phyloP scores from a whole-genome alignment of 2,797 vertebrate genomes.

The Phoeniculus purpureus region DNA sequence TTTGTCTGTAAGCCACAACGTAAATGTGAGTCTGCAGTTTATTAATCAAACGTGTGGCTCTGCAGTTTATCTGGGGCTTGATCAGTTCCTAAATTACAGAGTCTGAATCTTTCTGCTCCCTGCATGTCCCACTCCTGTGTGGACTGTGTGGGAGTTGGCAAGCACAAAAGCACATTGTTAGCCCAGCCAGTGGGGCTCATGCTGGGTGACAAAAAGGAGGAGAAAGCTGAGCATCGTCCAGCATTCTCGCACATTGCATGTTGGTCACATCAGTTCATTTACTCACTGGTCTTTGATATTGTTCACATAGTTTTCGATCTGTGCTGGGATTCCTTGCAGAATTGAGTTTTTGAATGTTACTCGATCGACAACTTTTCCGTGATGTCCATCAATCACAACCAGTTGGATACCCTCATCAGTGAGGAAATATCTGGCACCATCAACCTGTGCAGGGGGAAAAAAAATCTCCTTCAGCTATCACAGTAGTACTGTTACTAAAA shows the following conservation, averaged over 20 bases:
- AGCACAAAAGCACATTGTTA: neutral
- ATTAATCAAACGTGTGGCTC: neutral
- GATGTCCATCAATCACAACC: constrained; percentile 85
- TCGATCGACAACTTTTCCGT: constrained; percentile 83
- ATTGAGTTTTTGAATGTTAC: constrained; percentile 84
- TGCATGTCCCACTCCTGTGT: neutral
- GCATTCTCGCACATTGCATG: neutral
- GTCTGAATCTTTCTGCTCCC: neutral
- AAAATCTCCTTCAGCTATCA: neutral
- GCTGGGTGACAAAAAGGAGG: neutral
- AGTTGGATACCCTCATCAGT: constrained; percentile 89
- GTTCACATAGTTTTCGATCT: constrained; percentile 87
- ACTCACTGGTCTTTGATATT: constrained; percentile 88
- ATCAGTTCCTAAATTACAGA: neutral
- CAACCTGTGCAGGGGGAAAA: constrained; percentile 79
- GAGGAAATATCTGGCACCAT: constrained; percentile 84
- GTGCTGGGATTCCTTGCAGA: constrained; percentile 89
- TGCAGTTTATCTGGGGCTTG: neutral
- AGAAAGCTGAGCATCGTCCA: neutral
- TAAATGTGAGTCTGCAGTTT: neutral
- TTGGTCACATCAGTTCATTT: neutral
- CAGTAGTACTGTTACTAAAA: neutral
- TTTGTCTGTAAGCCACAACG: neutral
- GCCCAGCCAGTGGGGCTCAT: neutral
- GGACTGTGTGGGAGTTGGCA: neutral